Base-by-base conservation (phyloP, 2,888 invertebrate genomes). In the Cataglyphis rosenhaueri region DNA sequence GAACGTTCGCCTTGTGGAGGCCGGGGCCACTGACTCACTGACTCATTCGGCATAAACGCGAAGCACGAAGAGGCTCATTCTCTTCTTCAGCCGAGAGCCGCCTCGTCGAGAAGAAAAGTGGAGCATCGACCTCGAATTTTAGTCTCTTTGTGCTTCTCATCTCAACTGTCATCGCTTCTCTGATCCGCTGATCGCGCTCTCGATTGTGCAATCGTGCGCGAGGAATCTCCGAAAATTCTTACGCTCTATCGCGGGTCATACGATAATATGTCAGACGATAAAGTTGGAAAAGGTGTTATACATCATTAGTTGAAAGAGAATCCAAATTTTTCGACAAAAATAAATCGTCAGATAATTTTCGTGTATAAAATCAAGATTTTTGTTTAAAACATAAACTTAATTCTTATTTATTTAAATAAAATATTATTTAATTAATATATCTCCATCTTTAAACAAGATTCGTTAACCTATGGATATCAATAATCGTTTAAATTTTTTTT, bases 1-100 rank as follows among this genome's bases (percentile, higher is more conserved):
- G 21, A 41, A 29, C 66, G 29, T n/a, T 62, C 48, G 65, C 82
- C 62, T 65, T 65, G 64, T 71, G 85, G 84, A 87, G 90, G 89
- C 88, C 89, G 87, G 85, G 89, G 89, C 86, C 91, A 90, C 91
- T 87, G 88, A 87, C 87, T 85, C 81, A 89, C 89, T 91, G 92
- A 90, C 88, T 91, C 91, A 88, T 89, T 88, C 86, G 83, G 81
- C 84, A 86, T 86, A 88, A 90, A 90, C 87, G 90, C 87, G 81
- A 64, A 75, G 75, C 82, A 74, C 81, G 48, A 59, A 79, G 66
- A 73, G 32, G 79, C 57, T 55, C 75, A 70, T 84, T 85, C 82
- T 85, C 85, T 87, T 85, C 85, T 88, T 84, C 86, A 75, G 82
- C 85, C 74, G 52, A 25, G 15, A 52, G 44, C 41, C 59, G 71